These are phyloP conservation scores for Halcyon badia DNA, from an alignment of 2,797 vertebrate species.

Conservation along the genomic window DNA sequence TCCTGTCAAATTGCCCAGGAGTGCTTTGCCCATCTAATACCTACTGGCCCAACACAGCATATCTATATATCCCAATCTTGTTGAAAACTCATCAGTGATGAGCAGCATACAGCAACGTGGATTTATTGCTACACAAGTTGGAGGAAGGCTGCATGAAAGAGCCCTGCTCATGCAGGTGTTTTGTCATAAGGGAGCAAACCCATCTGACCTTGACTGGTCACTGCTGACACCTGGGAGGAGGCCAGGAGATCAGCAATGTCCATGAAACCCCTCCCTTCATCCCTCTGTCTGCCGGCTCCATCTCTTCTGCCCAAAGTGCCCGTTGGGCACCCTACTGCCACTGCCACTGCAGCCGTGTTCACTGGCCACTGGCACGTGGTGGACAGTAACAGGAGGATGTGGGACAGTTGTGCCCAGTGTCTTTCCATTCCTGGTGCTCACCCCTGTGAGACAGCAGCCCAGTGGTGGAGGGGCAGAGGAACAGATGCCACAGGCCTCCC, in stretches of 20 bases:
- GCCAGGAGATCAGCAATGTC: background rate
- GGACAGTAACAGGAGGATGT: rapidly evolving
- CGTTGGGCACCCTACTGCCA: background rate
- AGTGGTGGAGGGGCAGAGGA: background rate
- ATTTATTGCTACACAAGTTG: background rate
- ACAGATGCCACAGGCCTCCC: background rate
- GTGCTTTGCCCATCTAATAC: background rate
- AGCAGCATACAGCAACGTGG: background rate
- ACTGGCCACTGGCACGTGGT: background rate
- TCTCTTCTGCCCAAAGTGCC: background rate
- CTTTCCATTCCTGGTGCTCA: background rate
- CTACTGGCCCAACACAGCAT: background rate
- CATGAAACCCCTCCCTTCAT: background rate
- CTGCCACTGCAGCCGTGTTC: background rate
- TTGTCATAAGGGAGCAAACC: background rate
- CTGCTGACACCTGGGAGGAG: background rate
- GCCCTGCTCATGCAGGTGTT: background rate
- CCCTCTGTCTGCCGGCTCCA: background rate
- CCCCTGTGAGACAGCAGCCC: background rate
- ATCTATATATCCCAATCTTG: background rate
- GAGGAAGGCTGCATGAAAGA: background rate
- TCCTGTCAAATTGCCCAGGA: background rate
- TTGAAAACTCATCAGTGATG: background rate
- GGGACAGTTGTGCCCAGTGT: background rate
- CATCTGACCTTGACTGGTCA: too few relatives aligned